Conservation (phyloP, 2,888 invertebrate genomes). For the Petrophora chlorosata region DNA sequence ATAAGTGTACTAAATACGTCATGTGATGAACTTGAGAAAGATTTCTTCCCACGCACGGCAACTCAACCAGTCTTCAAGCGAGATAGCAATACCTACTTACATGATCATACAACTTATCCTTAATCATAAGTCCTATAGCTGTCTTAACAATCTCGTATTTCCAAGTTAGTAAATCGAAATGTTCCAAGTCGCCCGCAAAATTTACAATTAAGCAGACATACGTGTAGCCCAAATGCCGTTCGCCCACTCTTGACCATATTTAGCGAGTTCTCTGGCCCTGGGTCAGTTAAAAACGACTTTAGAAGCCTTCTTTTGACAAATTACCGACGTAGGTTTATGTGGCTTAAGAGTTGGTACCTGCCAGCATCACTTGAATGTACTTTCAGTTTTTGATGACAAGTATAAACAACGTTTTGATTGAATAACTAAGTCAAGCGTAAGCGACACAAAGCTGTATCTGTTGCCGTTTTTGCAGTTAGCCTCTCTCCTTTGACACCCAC, state of each 20-base stretch:
- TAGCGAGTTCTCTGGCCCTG: slow-evolving; percentile 57
- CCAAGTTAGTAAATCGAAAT: slow-evolving; percentile 63
- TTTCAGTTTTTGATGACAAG: background rate
- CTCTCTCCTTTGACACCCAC: slow-evolving; percentile 51
- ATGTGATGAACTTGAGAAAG: slow-evolving; percentile 25
- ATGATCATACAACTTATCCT: slow-evolving; percentile 21
- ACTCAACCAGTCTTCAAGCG: slow-evolving; percentile 1
- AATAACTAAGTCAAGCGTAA: slow-evolving; percentile 24
- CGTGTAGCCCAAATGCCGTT: slow-evolving; percentile 65
- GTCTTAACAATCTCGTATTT: slow-evolving; percentile 51
- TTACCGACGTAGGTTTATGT: too few species aligned
- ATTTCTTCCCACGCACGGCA: slow-evolving; percentile 19
- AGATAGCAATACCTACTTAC: slow-evolving; percentile 2
- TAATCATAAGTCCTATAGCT: slow-evolving; percentile 27
- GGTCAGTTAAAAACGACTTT: slow-evolving; percentile 49
- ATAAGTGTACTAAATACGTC: slow-evolving; percentile 7
- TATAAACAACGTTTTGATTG: background rate
- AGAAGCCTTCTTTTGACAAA: slow-evolving; percentile 32
- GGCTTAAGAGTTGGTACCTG: slow-evolving; percentile 7
- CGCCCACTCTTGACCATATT: slow-evolving; percentile 71
- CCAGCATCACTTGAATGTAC: slow-evolving; percentile 1
- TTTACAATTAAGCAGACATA: slow-evolving; percentile 47
- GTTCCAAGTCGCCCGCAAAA: slow-evolving; percentile 60
- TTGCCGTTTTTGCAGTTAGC: slow-evolving; percentile 32
- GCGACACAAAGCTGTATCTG: slow-evolving; percentile 30